Percentiles rank a stretch among this genome's conserved stretches.
These are phyloP conservation scores for Procambarus virginalis DNA, from an alignment of 1,140 invertebrate genomes.

Conservation along the genomic window DNA sequence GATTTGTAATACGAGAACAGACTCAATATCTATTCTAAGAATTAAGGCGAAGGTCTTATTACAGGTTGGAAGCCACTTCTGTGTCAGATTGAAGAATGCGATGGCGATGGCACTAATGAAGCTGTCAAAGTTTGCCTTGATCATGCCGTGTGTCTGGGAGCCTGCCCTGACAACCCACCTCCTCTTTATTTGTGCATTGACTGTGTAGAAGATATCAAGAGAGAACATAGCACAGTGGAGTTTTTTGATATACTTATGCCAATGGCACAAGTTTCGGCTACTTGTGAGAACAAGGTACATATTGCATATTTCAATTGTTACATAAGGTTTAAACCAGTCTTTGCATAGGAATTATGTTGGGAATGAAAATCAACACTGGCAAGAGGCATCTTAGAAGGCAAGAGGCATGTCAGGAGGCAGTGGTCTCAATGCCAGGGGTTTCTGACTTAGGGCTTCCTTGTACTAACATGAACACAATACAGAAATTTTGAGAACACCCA, in stretches of 20 bases:
- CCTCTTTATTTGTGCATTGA: slow-evolving; percentile 97
- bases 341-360: too few species aligned
- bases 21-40: neutral
- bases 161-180: slow-evolving; percentile 88
- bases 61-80: slow-evolving; percentile 75
- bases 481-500: too few species aligned
- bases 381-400: too few species aligned
- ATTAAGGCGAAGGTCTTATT: slow-evolving; percentile 48
- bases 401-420: too few species aligned
- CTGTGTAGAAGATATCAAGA: slow-evolving; percentile 90
- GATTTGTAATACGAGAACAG: neutral
- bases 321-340: too few species aligned
- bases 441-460: too few species aligned
- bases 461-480: too few species aligned
- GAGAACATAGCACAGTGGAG: slow-evolving; percentile 73
- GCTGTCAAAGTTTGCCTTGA: slow-evolving; percentile 94
- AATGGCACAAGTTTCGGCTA: slow-evolving; percentile 93
- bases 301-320: neutral
- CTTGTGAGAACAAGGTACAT: slow-evolving; percentile 96
- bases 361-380: too few species aligned
- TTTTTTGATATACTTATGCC: slow-evolving; percentile 93
- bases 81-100: slow-evolving; percentile 89
- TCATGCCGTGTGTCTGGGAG: slow-evolving; percentile 81
- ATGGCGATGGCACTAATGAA: slow-evolving; percentile 80
- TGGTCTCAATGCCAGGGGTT: too few species aligned